Percentiles rank a stretch among this genome's conserved stretches.
Conservation (phyloP, 1,140 invertebrate genomes). For the Trinorchestia longiramus region DNA sequence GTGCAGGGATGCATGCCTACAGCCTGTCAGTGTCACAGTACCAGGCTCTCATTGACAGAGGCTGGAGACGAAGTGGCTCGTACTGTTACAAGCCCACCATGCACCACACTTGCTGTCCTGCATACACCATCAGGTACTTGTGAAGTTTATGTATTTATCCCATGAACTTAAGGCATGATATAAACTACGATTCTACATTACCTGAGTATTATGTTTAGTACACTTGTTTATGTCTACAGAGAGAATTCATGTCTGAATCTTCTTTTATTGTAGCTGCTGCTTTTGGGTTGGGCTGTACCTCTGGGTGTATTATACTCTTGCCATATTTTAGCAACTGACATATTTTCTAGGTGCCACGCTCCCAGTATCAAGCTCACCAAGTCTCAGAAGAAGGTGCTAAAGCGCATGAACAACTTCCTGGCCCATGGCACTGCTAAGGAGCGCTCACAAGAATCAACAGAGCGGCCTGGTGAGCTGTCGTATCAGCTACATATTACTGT, state of each 20-base stretch:
- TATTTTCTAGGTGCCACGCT: conserved; percentile 79
- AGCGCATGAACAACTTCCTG: conserved; percentile 70
- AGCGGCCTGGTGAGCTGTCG: not conserved
- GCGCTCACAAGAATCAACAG: not conserved
- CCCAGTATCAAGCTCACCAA: conserved; percentile 84
- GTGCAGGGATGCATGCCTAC: conserved; percentile 90
- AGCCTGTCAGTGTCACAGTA: conserved; percentile 85
- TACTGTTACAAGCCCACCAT: conserved; percentile 97
- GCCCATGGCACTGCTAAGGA: conserved; percentile 58
- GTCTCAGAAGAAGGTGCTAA: conserved; percentile 94
- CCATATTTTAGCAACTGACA: not conserved
- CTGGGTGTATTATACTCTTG: no score
- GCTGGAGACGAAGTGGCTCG: conserved; percentile 94
- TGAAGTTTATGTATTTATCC: no score
- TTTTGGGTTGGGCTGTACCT: no score
- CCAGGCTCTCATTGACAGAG: conserved; percentile 88
- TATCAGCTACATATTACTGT: not conserved
- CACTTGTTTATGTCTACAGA: no score
- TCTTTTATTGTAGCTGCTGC: no score
- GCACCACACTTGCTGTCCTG: conserved; percentile 91
- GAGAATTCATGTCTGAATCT: not conserved
- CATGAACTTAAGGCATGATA: no score
- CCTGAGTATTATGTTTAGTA: not conserved
- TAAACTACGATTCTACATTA: no score
- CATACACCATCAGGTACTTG: conserved; percentile 90